phyloP scores from a whole-genome alignment of 2,888 invertebrate genomes.

The Pherbina coryleti region DNA sequence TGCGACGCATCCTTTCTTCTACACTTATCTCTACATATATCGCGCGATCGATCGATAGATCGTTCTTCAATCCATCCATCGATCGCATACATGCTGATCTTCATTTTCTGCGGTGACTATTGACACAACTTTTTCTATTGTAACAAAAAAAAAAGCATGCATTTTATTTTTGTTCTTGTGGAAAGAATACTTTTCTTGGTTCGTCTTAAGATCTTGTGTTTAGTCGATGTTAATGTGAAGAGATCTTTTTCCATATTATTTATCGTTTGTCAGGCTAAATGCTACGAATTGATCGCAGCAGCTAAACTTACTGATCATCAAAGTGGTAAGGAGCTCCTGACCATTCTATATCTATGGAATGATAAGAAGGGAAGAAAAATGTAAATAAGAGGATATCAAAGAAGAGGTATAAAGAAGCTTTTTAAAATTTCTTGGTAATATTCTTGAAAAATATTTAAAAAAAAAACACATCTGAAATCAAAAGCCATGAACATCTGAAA shows the following conservation, averaged over 20 bases:
- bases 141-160: not conserved
- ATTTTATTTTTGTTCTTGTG: not conserved
- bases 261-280: conserved; percentile 20
- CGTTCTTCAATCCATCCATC: not conserved
- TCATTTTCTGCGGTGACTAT: conserved; percentile 17
- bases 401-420: no score
- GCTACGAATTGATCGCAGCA: not conserved
- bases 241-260: not conserved
- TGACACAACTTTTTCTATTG: conserved; percentile 10
- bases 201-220: not conserved
- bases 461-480: no score
- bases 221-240: no score
- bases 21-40: not conserved
- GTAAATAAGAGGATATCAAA: no score
- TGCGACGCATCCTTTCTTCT: not conserved
- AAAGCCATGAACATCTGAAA: no score
- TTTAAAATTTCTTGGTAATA: no score
- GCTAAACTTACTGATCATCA: not conserved
- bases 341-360: no score
- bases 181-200: not conserved
- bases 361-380: no score
- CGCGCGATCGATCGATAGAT: conserved; percentile 8
- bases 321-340: no score
- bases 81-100: conserved; percentile 13
- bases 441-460: no score